Evolutionary conservation across 2,797 vertebrate genomes (phyloP).

Genomic region (Scomberomorus guttatus): DNA sequence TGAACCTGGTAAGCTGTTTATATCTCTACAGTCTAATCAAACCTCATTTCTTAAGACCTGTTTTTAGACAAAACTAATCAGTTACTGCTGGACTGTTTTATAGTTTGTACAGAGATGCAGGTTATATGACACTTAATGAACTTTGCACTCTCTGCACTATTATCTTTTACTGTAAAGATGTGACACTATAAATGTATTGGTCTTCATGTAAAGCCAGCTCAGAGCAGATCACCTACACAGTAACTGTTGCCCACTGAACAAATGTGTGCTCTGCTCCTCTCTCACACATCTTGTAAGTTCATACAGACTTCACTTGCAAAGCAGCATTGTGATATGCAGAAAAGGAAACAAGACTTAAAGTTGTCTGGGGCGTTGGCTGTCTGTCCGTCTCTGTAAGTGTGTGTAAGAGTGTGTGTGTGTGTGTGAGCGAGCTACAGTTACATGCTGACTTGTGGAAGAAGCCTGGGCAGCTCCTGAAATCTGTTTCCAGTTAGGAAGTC

Average conservation of each 20-base stretch:
- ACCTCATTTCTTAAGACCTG: background rate
- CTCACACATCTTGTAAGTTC: constrained; percentile 6
- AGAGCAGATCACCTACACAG: background rate
- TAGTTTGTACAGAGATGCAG: background rate
- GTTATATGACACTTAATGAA: background rate
- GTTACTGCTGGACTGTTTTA: background rate
- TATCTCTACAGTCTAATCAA: background rate
- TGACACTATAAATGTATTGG: background rate
- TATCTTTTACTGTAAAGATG: background rate
- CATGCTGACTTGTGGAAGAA: constrained; percentile 77
- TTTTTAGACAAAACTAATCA: background rate
- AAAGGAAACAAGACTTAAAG: constrained; percentile 60
- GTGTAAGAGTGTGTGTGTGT: constrained; percentile 18
- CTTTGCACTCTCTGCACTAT: background rate
- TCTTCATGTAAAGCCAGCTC: background rate
- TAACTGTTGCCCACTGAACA: background rate
- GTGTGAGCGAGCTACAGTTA: constrained; percentile 58
- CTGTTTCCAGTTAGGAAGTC: constrained; percentile 84
- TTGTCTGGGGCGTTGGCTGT: constrained; percentile 81
- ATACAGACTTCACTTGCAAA: constrained; percentile 20
- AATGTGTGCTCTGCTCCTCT: background rate
- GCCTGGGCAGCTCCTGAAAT: constrained; percentile 74
- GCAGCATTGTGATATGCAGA: constrained; percentile 46
- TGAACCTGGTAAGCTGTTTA: constrained; percentile 61
- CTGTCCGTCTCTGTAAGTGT: constrained; percentile 30